phyloP scores from a whole-genome alignment of 2,797 vertebrate species.

The Hirundo rustica region DNA sequence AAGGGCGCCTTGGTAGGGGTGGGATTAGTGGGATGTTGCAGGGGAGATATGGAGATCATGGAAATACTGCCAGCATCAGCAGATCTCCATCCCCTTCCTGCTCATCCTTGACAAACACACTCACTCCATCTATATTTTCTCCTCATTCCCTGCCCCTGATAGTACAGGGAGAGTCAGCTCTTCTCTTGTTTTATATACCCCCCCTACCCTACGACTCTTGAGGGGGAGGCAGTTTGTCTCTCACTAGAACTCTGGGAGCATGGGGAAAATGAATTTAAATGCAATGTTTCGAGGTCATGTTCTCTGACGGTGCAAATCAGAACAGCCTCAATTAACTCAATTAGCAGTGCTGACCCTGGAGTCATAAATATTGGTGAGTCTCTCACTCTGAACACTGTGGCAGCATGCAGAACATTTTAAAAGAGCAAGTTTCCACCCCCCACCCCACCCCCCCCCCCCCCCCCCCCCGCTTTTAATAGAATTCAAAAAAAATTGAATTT shows the following conservation, averaged over 20 bases:
- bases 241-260: not conserved
- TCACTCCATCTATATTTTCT: not conserved
- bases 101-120: not conserved
- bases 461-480: fast-evolving
- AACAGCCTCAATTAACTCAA: not conserved
- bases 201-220: not conserved
- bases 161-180: not conserved
- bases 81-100: not conserved
- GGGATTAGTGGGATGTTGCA: not conserved
- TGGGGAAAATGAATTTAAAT: not conserved
- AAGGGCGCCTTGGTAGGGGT: not conserved
- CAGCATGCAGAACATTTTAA: not conserved
- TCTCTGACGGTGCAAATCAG: not conserved
- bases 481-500: not conserved
- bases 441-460: too few relatives aligned
- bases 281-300: not conserved
- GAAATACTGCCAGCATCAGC: not conserved
- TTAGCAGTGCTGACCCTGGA: not conserved
- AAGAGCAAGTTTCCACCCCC: not conserved
- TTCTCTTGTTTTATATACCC: not conserved
- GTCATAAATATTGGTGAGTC: not conserved
- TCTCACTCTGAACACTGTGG: not conserved
- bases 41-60: not conserved
- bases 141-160: not conserved
- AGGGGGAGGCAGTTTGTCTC: not conserved